Evolutionary conservation across 2,888 invertebrate species (phyloP).

Genomic region (Pharmacophagus antenor): DNA sequence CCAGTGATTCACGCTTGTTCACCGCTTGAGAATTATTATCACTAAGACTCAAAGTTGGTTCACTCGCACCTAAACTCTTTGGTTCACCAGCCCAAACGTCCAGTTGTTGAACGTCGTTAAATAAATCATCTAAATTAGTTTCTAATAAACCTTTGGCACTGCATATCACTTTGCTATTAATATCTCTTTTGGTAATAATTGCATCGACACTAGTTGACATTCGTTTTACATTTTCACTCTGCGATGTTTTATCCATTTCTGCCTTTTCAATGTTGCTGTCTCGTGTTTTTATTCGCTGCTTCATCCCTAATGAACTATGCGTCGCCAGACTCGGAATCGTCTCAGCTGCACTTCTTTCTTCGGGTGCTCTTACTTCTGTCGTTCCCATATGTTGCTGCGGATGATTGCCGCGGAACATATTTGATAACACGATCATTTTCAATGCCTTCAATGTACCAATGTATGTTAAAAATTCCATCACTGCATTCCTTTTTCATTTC

Average conservation of each 20-base stretch:
- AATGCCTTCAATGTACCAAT: slow-evolving; percentile 69
- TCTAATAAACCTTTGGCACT: slow-evolving; percentile 81
- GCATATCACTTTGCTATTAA: slow-evolving; percentile 74
- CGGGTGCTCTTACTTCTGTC: slow-evolving; percentile 46
- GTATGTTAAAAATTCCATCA: slow-evolving; percentile 77
- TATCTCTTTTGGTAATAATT: slow-evolving; percentile 60
- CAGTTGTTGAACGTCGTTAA: slow-evolving; percentile 60
- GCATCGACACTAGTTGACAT: slow-evolving; percentile 71
- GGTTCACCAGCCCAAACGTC: slow-evolving; percentile 61
- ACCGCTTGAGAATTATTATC: slow-evolving; percentile 47
- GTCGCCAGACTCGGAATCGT: slow-evolving; percentile 49
- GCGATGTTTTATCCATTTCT: slow-evolving; percentile 45
- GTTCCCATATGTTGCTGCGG: slow-evolving; percentile 60
- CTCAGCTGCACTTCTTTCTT: slow-evolving; percentile 40
- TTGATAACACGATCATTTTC: slow-evolving; percentile 77
- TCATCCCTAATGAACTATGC: slow-evolving; percentile 62
- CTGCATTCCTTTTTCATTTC: slow-evolving; percentile 75
- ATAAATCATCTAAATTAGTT: slow-evolving; percentile 76
- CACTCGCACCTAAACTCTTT: slow-evolving; percentile 71
- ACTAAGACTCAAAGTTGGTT: slow-evolving; percentile 65
- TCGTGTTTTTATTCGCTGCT: slow-evolving; percentile 63
- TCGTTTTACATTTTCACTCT: slow-evolving; percentile 61
- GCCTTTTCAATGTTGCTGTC: slow-evolving; percentile 53
- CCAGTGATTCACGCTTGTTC: slow-evolving; percentile 61
- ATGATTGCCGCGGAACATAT: slow-evolving; percentile 70